Base-by-base conservation (phyloP, 2,797 vertebrate genomes). In the Dallia pectoralis region DNA sequence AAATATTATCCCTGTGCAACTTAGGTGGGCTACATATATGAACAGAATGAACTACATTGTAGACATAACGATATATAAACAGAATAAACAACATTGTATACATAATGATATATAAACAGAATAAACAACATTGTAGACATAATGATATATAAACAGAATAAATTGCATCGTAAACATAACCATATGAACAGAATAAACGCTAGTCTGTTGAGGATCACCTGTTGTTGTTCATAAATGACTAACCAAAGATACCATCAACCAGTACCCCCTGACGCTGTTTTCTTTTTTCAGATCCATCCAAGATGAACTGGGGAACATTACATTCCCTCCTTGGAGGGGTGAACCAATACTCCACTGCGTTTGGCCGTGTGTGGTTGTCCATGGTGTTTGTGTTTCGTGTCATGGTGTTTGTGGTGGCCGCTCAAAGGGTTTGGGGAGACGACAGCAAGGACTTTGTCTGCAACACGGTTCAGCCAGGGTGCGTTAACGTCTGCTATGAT, bases 311-410 rank as follows among this genome's bases (percentile, higher is more conserved):
- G 97, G 76, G 67, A 0, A 47, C 74, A 4, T 87, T 98, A 0
- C 72, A 97, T 85, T 78, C 40, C 1, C 90, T 97, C 48, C 81
- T 99, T 72, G 95, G 91, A 0, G 95, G 95, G 0, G 95, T 97
- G 79, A 97, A 93, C 89, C 91, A 96, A 62, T 98, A 96, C 85
- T 98, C 97, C 79, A 98, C 96, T 0, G 94, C 85, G 61, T 97
- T 98, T 0, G 95, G 97, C 2, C 95, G 94, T 0, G 77, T 98
- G 76, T 99, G 97, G 96, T 94, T 98, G 30, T 96, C 97, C 12
- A 61, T 98, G 19, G 95, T 99, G 78, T 97, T 98, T 36, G 74
- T 98, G 75, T 99, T 98, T 83, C 92, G 96, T 1, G 79, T 98
- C 68, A 77, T 98, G 90, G 95, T 99, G 72, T 98, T 97, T 0